These are phyloP conservation scores for Dromius quadrimaculatus DNA, from an alignment of 2,888 invertebrate genomes.

Conservation along the genomic window DNA sequence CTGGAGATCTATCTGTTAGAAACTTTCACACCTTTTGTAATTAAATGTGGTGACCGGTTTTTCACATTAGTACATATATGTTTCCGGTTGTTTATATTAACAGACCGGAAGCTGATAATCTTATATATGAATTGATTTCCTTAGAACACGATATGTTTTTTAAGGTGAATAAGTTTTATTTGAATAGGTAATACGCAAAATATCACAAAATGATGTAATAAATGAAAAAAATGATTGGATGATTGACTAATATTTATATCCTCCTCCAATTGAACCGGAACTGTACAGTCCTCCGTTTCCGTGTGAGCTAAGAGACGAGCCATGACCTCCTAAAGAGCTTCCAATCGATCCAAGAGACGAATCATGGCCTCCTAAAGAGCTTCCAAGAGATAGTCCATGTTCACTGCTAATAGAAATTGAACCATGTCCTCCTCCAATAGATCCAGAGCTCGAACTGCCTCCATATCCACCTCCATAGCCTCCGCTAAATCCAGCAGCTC, in stretches of 20 bases:
- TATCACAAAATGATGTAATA: conserved; percentile 37
- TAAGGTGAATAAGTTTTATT: conserved; percentile 27
- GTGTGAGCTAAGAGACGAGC: neutral
- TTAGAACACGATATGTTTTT: too few species aligned
- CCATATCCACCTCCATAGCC: conserved; percentile 35
- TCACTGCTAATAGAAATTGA: neutral
- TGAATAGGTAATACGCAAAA: conserved; percentile 32
- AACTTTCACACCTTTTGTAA: too few species aligned
- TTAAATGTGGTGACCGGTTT: too few species aligned
- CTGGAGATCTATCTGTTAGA: too few species aligned
- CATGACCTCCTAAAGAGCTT: neutral
- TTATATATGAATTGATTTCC: too few species aligned
- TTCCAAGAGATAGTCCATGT: conserved; percentile 1
- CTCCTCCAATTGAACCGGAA: conserved; percentile 24
- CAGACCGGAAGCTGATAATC: too few species aligned
- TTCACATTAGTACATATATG: too few species aligned
- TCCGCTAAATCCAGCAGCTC: conserved; percentile 37
- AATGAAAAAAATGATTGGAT: conserved; percentile 25
- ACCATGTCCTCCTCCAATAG: conserved; percentile 27
- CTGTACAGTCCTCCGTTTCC: conserved; percentile 6
- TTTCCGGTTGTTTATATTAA: too few species aligned
- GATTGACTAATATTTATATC: conserved; percentile 19
- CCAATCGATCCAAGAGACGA: neutral
- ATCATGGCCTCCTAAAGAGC: neutral
- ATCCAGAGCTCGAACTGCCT: conserved; percentile 25